Percentiles rank a stretch among this genome's conserved stretches.
Conservation (phyloP, 2,113 vertebrate genomes). For the Archocentrus centrarchus region DNA sequence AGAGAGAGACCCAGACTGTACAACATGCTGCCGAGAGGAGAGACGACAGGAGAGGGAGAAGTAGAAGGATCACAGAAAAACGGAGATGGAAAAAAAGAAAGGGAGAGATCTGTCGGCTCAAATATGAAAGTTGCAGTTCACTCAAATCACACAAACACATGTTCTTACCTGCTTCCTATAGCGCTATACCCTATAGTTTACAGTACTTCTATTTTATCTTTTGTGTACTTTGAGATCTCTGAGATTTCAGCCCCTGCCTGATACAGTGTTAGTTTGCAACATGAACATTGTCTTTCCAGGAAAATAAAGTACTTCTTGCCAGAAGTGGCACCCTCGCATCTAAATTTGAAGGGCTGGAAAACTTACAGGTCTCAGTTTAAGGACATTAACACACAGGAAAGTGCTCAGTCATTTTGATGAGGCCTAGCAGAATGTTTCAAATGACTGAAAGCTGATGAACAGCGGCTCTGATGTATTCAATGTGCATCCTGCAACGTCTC, state of each 20-base stretch:
- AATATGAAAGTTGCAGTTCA: not conserved
- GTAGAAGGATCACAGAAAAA: slow-evolving; percentile 13
- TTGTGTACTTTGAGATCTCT: not conserved
- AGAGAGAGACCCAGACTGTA: slow-evolving; percentile 51
- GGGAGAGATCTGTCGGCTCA: not conserved
- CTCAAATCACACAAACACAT: slow-evolving; percentile 1
- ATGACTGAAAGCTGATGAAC: not conserved
- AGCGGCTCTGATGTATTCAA: not conserved
- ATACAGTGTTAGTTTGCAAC: not conserved
- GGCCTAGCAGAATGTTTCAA: not conserved
- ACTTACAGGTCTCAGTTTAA: not conserved
- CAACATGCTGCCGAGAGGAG: slow-evolving; percentile 44
- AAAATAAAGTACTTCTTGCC: not conserved
- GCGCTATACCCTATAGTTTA: not conserved
- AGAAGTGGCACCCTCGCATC: not conserved
- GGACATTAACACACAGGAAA: not conserved
- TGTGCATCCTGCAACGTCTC: not conserved
- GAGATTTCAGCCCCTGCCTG: not conserved
- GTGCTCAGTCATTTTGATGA: not conserved
- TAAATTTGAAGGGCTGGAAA: no score
- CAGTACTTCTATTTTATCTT: not conserved
- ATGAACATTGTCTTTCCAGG: not conserved
- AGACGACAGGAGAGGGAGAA: slow-evolving; percentile 10
- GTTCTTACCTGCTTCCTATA: not conserved
- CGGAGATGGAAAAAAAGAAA: not conserved